A percentile compares a stretch with the other conserved stretches of the same genome.
Evolutionary conservation across 37 sponge, comb jelly and placozoan genomes (phyloP).

Genomic region (Amphimedon queenslandica): DNA sequence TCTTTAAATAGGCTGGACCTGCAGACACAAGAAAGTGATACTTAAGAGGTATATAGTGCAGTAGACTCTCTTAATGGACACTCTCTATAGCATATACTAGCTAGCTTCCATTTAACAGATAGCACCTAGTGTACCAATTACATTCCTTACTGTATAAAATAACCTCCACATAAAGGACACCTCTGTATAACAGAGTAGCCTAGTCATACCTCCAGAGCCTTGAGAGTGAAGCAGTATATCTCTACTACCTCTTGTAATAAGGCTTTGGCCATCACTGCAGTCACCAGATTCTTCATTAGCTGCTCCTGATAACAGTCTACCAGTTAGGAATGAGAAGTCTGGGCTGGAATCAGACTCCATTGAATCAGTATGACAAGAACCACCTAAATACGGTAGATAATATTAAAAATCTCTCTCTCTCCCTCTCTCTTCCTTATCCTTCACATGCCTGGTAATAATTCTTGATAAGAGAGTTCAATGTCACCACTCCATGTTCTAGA

Average conservation of each 20-base stretch:
- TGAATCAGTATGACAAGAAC: no score
- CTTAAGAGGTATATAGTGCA: no score
- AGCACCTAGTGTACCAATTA: no score
- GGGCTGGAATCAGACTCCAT: not conserved
- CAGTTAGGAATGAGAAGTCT: conserved; percentile 9
- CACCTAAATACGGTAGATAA: not conserved
- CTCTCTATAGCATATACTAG: no score
- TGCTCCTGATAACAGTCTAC: not conserved
- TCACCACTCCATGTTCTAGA: conserved; percentile 67
- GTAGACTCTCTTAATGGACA: no score
- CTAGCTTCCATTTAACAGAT: no score
- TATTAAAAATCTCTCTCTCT: not conserved
- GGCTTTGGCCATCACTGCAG: not conserved
- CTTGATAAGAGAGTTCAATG: conserved; percentile 54
- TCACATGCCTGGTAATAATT: conserved; percentile 67
- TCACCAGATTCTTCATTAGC: not conserved
- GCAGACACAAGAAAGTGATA: not conserved
- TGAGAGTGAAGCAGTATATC: not conserved
- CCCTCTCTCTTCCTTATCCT: no score
- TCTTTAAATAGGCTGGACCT: conserved; percentile 44
- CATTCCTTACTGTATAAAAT: no score
- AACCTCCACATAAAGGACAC: no score
- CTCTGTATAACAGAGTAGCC: no score
- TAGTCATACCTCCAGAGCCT: not conserved
- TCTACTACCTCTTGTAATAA: not conserved